Evolutionary conservation across 2,888 invertebrate species (phyloP).

Genomic region (Ischnura elegans): DNA sequence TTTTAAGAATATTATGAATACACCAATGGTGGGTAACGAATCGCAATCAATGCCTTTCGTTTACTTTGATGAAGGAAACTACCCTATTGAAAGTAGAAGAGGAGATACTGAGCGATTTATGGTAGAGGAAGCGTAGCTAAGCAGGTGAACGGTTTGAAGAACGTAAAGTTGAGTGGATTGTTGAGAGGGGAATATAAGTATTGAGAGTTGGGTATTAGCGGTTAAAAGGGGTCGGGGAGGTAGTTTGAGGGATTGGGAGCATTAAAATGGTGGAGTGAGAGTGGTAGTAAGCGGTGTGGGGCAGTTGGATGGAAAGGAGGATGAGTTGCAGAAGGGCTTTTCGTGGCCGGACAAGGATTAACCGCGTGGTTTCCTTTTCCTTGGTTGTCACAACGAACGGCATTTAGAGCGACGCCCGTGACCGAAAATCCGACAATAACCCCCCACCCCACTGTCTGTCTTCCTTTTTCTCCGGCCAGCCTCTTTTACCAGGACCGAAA

Average conservation of each 20-base stretch:
- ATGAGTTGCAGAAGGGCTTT: neutral
- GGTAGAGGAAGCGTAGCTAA: neutral
- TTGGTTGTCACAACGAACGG: slow-evolving; percentile 32
- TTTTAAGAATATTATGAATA: no score
- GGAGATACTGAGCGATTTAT: neutral
- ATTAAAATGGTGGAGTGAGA: neutral
- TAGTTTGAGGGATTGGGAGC: neutral
- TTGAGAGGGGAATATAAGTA: neutral
- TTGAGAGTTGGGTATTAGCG: neutral
- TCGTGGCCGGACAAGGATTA: slow-evolving; percentile 2
- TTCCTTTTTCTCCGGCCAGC: slow-evolving; percentile 79
- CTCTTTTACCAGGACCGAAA: slow-evolving; percentile 76
- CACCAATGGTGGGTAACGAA: no score
- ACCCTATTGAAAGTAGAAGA: neutral
- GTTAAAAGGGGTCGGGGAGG: neutral
- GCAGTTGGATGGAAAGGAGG: neutral
- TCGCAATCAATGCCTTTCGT: no score
- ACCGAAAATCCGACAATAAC: neutral
- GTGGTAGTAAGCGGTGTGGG: neutral
- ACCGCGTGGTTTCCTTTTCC: slow-evolving; percentile 10
- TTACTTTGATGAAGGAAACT: neutral
- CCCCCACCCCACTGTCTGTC: slow-evolving; percentile 11
- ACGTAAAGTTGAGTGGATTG: neutral
- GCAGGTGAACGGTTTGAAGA: neutral
- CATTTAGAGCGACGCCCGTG: slow-evolving; percentile 10